Evolutionary conservation across 2,797 vertebrate species (phyloP), one percentile per base, ranked within the genome.

Genomic region (Malurus leucopterus): DNA sequence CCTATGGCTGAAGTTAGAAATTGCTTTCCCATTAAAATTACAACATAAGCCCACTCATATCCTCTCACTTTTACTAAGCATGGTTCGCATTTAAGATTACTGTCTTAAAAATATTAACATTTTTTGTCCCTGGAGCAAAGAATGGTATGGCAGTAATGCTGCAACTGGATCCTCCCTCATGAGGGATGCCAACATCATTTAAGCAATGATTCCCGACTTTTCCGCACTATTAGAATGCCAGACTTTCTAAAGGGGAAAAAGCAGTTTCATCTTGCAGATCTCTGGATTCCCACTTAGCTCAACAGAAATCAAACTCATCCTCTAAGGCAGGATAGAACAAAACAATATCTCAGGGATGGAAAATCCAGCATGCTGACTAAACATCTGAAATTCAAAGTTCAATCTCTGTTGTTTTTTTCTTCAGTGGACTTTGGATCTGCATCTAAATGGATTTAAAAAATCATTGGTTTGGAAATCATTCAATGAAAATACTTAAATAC

Each of bases 341-440:
- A 92, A 61, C 65, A 82, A 72, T n/a, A 0, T 44, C 76, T 85
- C 34, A 23, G 67, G 10, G 50, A 74, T 40, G 41, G 55, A 85
- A 84, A 85, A 90, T 71, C 26, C 30, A 91, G 75, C 69, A 69
- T 61, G 86, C 82, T 93, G 91, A 91, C 90, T 90, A 85, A 90
- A 90, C 79, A 62, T 62, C 34, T 70, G 47, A 88, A 83, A 88
- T 87, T 82, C 90, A 91, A 94, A 95, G 94, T 92, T 91, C 93
- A 86, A 24, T 74, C 65, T 74, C 67, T 55, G 34, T 41, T 84
- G 59, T 51, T 67, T 86, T 63, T 58, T 84, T 54, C 29, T 64
- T 71, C 51, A 40, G 17, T 53, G 82, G 76, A 95, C 91, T 93
- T 93, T 89, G 91, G 55, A 89, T 80, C 83, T 0, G 0, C 62